Evolutionary conservation across 2,888 invertebrate species (phyloP), one percentile per base, ranked within the genome.

Genomic region (Acrobasis suavella): DNA sequence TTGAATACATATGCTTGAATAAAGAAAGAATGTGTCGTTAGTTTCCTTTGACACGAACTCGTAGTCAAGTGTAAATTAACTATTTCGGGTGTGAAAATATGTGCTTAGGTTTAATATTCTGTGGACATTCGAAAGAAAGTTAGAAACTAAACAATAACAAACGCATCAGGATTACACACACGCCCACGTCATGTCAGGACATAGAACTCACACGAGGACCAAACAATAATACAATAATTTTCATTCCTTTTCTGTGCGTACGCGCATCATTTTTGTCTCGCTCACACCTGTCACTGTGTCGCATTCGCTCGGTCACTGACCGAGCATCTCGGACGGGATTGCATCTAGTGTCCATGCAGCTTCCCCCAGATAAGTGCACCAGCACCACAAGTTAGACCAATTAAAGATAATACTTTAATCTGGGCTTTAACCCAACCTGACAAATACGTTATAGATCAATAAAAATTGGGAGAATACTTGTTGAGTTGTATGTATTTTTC

Each of bases 191-290:
- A 67, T 69, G 69, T 71, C 70, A 70, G 70, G 69, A 76, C 76
- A 73, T 73, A 68, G 69, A 70, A 72, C 73, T 70, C 75, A 78
- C 73, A 79, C 71, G 82, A 80, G 80, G 80, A 83, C 84, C 61
- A 85, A 86, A 89, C 86, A 89, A 85, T 87, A 86, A 87, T 82
- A 90, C 82, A 89, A 90, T 87, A 74, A 87, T 89, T 88, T 91
- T 87, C 83, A 87, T 90, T 91, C 87, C 86, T 89, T 88, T 90
- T 90, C 86, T 86, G 86, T 90, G 91, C 90, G 92, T 91, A 92
- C 91, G 91, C 89, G 88, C 89, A 89, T 85, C 80, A 77, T 82
- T 76, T 77, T 76, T 74, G 78, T 87, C 83, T 72, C 83, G 72
- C 72, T 89, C 83, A 73, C 74, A 72, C 85, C 71, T 77, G 70